These are phyloP conservation scores for Cyprinodon diabolis DNA, from an alignment of 2,797 vertebrate species.

Conservation along the genomic window DNA sequence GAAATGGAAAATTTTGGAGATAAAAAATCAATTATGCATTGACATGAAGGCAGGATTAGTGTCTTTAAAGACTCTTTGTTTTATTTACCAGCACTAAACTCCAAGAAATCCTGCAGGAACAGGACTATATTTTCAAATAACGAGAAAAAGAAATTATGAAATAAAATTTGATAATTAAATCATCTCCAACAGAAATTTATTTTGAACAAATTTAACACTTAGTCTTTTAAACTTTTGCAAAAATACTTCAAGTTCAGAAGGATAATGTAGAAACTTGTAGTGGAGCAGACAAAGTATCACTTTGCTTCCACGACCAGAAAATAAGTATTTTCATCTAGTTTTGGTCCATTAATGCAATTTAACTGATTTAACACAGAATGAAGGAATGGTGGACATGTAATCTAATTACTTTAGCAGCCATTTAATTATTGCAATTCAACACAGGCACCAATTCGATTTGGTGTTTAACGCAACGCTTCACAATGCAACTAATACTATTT, in stretches of 20 bases:
- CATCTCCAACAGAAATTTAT: neutral
- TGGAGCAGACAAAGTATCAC: neutral
- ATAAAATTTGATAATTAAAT: neutral
- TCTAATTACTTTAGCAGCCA: neutral
- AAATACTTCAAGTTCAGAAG: neutral
- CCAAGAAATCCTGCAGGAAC: too few species aligned
- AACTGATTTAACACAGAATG: neutral
- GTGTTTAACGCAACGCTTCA: neutral
- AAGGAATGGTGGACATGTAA: neutral
- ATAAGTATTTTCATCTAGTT: neutral
- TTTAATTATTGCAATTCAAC: neutral
- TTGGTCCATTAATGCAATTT: neutral
- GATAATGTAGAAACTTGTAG: neutral
- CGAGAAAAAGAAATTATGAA: neutral
- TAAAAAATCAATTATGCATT: neutral
- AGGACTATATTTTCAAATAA: neutral
- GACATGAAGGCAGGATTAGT: neutral
- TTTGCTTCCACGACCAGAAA: neutral
- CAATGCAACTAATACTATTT: constrained; percentile 26
- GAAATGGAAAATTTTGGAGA: neutral
- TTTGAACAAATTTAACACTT: neutral
- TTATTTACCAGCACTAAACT: neutral
- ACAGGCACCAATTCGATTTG: constrained; percentile 1
- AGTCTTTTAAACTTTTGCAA: neutral
- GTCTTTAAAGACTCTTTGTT: neutral